Evolutionary conservation across 2,113 vertebrate species (phyloP).

Genomic region (Pituophis catenifer): DNA sequence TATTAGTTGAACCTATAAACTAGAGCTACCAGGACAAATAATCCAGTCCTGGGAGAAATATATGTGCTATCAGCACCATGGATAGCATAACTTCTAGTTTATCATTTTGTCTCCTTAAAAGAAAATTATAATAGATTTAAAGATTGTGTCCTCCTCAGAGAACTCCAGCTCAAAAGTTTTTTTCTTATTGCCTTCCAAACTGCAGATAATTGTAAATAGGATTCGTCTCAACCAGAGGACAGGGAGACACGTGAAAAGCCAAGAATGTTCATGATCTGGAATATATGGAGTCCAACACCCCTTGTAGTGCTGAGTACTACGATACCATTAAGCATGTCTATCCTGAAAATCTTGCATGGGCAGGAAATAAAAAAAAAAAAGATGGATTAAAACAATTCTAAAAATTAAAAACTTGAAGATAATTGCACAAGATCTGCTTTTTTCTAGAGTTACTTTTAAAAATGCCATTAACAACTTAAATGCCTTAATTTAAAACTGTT

Average conservation of each 20-base stretch:
- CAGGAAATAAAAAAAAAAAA: slow-evolving; percentile 8
- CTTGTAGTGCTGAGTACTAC: background rate
- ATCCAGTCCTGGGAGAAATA: background rate
- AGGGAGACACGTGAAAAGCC: background rate
- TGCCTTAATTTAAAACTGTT: slow-evolving; percentile 70
- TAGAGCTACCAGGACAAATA: background rate
- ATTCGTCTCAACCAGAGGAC: background rate
- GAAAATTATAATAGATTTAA: background rate
- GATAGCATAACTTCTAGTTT: background rate
- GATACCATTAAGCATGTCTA: slow-evolving; percentile 46
- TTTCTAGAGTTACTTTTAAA: slow-evolving; percentile 43
- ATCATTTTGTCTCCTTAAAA: background rate
- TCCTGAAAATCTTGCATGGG: slow-evolving; percentile 26
- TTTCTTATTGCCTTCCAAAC: no score
- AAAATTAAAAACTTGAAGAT: slow-evolving; percentile 36
- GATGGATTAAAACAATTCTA: slow-evolving; percentile 46
- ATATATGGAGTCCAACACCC: background rate
- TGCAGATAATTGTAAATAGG: background rate
- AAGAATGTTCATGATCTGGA: background rate
- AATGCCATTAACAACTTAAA: slow-evolving; percentile 72
- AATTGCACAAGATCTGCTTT: slow-evolving; percentile 32
- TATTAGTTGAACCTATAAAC: background rate
- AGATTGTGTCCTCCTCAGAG: background rate
- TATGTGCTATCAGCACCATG: background rate
- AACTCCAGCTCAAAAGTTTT: background rate